phyloP scores from a whole-genome alignment of 2,113 vertebrate species.

The Brienomyrus longianalis region DNA sequence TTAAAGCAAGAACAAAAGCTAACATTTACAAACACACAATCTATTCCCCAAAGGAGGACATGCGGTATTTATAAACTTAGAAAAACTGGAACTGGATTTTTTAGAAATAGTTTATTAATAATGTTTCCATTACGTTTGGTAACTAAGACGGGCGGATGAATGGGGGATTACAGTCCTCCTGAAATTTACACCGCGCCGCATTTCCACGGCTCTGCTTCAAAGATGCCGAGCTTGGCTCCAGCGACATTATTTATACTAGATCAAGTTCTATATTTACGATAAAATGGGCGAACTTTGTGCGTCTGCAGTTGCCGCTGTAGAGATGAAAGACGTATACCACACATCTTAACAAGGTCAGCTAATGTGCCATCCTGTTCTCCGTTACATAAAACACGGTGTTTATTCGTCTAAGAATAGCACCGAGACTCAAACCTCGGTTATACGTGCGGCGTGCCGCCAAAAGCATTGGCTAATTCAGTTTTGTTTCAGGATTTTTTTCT shows the following conservation, averaged over 20 bases:
- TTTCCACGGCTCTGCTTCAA: background rate
- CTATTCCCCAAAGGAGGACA: background rate
- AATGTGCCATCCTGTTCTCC: background rate
- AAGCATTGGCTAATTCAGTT: background rate
- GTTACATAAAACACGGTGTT: background rate
- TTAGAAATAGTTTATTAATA: background rate
- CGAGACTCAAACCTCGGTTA: background rate
- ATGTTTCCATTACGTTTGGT: background rate
- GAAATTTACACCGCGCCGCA: background rate
- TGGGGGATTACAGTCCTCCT: background rate
- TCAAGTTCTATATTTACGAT: background rate
- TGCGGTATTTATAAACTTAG: background rate
- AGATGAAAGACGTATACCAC: background rate
- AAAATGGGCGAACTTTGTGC: background rate
- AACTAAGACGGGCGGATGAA: background rate
- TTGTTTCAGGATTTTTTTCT: background rate
- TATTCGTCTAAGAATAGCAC: background rate
- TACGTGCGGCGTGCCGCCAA: background rate
- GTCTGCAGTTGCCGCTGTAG: background rate
- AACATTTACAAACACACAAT: background rate
- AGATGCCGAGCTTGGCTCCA: background rate
- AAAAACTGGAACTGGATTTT: background rate
- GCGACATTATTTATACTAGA: conserved; percentile 1
- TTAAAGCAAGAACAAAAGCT: background rate
- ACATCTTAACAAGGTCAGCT: background rate